Percentiles rank a stretch among this genome's conserved stretches.
Evolutionary conservation across 2,888 invertebrate genomes (phyloP).

Genomic region (Xestia xanthographa): DNA sequence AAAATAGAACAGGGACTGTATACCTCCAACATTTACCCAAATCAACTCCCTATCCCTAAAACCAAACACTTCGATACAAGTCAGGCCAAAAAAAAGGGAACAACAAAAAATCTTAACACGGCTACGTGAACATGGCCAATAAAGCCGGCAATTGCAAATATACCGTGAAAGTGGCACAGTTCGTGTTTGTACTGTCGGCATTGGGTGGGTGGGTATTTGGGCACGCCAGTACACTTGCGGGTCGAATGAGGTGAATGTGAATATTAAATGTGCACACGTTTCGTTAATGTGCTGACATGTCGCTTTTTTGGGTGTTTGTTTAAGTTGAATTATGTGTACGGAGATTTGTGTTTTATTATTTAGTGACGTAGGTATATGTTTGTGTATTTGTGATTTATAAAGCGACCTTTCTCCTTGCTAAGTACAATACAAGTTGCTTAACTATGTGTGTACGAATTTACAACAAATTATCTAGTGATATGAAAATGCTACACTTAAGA

Average conservation of each 20-base stretch:
- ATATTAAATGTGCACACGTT: conserved; percentile 49
- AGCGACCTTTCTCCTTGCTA: too few species aligned
- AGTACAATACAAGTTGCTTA: too few species aligned
- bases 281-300: conserved; percentile 29
- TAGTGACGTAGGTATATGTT: not conserved
- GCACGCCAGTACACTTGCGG: conserved; percentile 52
- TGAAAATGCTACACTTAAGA: too few species aligned
- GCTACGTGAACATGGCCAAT: conserved; percentile 50
- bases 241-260: conserved; percentile 49
- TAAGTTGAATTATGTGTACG: conserved; percentile 15
- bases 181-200: conserved; percentile 53
- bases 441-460: too few species aligned
- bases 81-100: conserved; percentile 36
- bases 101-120: conserved; percentile 52
- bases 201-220: conserved; percentile 49
- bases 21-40: conserved; percentile 34
- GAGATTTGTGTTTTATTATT: conserved; percentile 41
- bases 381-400: not conserved
- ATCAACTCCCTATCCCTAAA: conserved; percentile 32
- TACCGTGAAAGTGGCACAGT: conserved; percentile 59
- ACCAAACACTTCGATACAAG: conserved; percentile 29
- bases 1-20: conserved; percentile 1
- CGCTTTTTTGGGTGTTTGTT: conserved; percentile 21
- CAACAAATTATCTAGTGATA: too few species aligned
- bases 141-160: conserved; percentile 58